A percentile compares a stretch with the other conserved stretches of the same genome.
phyloP scores from a whole-genome alignment of 2,888 invertebrate genomes.

The Hydriomena furcata region DNA sequence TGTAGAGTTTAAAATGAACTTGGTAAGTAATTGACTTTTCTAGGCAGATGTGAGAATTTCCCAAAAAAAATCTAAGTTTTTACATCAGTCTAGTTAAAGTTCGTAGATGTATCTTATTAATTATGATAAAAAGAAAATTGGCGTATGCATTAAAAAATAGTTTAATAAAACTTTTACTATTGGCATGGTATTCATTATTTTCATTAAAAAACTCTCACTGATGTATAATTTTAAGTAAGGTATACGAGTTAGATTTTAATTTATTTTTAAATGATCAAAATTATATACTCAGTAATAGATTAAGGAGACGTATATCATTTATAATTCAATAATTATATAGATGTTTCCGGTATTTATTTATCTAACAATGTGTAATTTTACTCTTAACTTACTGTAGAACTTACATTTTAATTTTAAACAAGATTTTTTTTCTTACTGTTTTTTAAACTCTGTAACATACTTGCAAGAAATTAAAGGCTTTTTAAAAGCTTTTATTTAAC shows the following conservation, averaged over 20 bases:
- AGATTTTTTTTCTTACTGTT: no score
- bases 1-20: conserved; percentile 27
- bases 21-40: conserved; percentile 19
- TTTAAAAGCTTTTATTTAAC: no score
- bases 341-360: background rate
- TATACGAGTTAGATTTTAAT: conserved; percentile 45
- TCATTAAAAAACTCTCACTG: conserved; percentile 39
- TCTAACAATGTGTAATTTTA: no score
- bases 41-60: conserved; percentile 30
- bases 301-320: conserved; percentile 43
- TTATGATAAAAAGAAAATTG: conserved; percentile 44
- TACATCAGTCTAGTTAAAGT: conserved; percentile 25
- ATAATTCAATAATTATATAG: background rate
- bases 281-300: conserved; percentile 70
- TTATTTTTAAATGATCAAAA: conserved; percentile 66
- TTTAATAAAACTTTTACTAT: conserved; percentile 39
- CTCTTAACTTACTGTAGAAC: no score
- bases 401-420: no score
- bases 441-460: no score
- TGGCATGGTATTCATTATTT: conserved; percentile 39
- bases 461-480: no score
- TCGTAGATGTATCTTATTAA: conserved; percentile 20
- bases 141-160: conserved; percentile 33
- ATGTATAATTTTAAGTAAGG: conserved; percentile 32
- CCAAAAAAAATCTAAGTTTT: conserved; percentile 3